A percentile compares a stretch with the other conserved stretches of the same genome.
Conservation (phyloP, 1,140 invertebrate genomes). For the Magallana angulata region DNA sequence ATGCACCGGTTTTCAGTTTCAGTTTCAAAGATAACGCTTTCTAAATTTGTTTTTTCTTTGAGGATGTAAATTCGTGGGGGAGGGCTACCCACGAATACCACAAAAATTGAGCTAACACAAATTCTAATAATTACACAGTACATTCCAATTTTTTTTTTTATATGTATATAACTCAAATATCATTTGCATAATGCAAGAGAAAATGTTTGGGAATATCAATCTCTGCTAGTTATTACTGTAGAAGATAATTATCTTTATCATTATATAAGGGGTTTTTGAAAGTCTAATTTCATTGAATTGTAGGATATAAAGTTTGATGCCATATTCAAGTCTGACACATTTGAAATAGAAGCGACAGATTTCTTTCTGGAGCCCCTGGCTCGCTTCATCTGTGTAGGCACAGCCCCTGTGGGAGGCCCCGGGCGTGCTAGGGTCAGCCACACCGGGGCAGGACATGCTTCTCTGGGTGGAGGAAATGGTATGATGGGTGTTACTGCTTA, state of each 20-base stretch:
- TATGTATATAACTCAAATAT: too few relatives aligned
- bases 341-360: constrained; percentile 66
- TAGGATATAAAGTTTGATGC: constrained; percentile 72
- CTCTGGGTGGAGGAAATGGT: constrained; percentile 60
- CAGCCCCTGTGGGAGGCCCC: constrained; percentile 50
- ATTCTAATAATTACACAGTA: too few relatives aligned
- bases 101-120: too few relatives aligned
- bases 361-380: constrained; percentile 70
- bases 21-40: too few relatives aligned
- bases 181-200: too few relatives aligned
- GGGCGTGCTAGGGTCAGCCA: constrained; percentile 54
- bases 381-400: constrained; percentile 62
- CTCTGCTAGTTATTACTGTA: not conserved
- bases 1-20: too few relatives aligned
- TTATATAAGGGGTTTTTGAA: not conserved
- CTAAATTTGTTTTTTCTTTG: too few relatives aligned
- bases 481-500: not conserved
- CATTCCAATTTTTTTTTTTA: too few relatives aligned
- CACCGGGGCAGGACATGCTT: constrained; percentile 68
- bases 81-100: too few relatives aligned
- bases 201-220: not conserved
- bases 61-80: too few relatives aligned
- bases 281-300: not conserved
- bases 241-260: not conserved
- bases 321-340: constrained; percentile 63